phyloP scores from a whole-genome alignment of 2,113 vertebrate genomes.

The Eidolon helvum region DNA sequence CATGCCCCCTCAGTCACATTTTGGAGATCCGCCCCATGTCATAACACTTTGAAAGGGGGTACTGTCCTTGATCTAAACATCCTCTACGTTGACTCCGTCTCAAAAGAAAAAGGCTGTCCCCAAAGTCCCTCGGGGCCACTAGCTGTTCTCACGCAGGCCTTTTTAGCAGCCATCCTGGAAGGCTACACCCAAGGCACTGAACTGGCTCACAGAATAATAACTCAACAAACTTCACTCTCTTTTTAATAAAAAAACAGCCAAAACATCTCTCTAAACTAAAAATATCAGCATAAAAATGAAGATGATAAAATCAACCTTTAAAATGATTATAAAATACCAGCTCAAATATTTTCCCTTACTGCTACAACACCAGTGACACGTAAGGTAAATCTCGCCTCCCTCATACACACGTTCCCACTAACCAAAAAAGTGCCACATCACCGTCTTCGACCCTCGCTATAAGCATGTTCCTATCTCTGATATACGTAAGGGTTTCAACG shows the following conservation, averaged over 20 bases:
- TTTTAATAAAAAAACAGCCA: neutral
- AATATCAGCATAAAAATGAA: conserved; percentile 16
- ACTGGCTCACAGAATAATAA: neutral
- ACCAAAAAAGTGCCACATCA: neutral
- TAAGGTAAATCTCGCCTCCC: neutral
- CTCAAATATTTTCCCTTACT: neutral
- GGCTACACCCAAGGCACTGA: neutral
- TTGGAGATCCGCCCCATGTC: neutral
- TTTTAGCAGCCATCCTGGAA: neutral
- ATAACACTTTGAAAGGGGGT: neutral
- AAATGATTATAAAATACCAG: neutral
- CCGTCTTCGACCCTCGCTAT: no score
- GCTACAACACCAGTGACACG: neutral
- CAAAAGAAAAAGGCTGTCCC: neutral
- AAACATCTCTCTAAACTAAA: neutral
- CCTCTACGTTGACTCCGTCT: neutral
- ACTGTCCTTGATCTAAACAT: neutral
- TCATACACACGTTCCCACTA: neutral
- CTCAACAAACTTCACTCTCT: neutral
- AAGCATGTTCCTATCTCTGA: no score
- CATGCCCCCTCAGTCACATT: neutral
- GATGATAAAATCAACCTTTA: neutral
- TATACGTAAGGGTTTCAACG: no score
- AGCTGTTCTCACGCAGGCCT: neutral
- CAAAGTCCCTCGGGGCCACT: neutral